Evolutionary conservation across 2,113 vertebrate species (phyloP), one percentile per base, ranked within the genome.

Genomic region (Miniopterus natalensis): DNA sequence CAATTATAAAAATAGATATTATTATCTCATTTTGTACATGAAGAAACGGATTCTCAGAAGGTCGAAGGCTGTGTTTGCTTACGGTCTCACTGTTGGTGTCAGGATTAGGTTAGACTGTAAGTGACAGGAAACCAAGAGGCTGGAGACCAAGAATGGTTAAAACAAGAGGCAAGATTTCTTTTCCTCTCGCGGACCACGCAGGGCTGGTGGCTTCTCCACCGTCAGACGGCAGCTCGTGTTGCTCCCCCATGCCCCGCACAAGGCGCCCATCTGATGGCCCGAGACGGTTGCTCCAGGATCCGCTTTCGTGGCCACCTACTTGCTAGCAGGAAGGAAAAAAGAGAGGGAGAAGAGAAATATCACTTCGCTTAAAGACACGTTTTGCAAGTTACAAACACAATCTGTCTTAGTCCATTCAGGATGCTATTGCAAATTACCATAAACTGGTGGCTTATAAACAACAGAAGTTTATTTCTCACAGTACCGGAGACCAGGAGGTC

Each of bases 11-110:
- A 83, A 53, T 65, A 66, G 36, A 18, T 47, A 40, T 20, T n/a
- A 4, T 79, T 84, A 36, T 51, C 57, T 95, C 15, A 53, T 81
- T 93, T 96, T 88, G 27, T 61, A 78, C 21, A 47, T 57, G 27
- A 79, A 45, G 29, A 81, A 45, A 51, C n/a, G 10, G 75, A 90
- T 17, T 74, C 20, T 88, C 17, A 70, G 36, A 51, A 47, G 3
- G 8, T 65, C 85, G 77, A 84, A 51, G 71, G 40, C 55, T 65
- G 45, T 71, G 18, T 94, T 92, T 79, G 8, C 36, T 90, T 73
- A 70, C 79, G 14, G 21, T 91, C 51, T 70, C 47, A 53, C 51
- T 36, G 12, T 70, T 84, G 71, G 42, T 93, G n/a, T 51, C 14
- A 75, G 47, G 29, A 49, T 92, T 84, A 95, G 81, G 21, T 65